Evolutionary conservation across 2,797 vertebrate species (phyloP).

Genomic region (Rhadinocentrus ornatus): DNA sequence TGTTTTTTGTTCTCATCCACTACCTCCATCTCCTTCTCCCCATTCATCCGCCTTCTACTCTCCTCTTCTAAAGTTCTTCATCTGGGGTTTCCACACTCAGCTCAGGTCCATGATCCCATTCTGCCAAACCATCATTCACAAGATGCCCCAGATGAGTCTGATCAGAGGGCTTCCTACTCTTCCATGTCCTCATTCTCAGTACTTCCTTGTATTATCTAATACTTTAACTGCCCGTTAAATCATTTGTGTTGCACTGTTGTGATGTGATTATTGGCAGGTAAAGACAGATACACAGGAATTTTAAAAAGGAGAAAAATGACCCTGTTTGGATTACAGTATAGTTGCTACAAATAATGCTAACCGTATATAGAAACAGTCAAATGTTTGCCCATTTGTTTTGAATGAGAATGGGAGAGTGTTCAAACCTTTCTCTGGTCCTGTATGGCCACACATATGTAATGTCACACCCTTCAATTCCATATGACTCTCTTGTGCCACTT

Average conservation of each 20-base stretch:
- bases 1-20: neutral
- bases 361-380: too few relatives aligned
- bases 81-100: neutral
- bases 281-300: neutral
- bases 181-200: neutral
- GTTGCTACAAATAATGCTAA: too few relatives aligned
- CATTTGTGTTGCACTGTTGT: neutral
- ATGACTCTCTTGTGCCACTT: too few relatives aligned
- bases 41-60: neutral
- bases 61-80: neutral
- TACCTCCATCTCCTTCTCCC: neutral
- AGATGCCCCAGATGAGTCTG: neutral
- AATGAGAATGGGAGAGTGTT: too few relatives aligned
- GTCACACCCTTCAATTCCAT: too few relatives aligned
- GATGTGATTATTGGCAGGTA: neutral
- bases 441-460: too few relatives aligned
- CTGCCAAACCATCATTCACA: neutral
- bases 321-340: too few relatives aligned
- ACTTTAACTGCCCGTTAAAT: neutral
- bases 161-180: too few relatives aligned
- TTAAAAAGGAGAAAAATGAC: neutral
- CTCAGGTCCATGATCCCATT: neutral
- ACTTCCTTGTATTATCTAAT: neutral
- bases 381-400: too few relatives aligned
- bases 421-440: too few relatives aligned